A percentile compares a stretch with the other conserved stretches of the same genome.
Evolutionary conservation across 2,797 vertebrate species (phyloP).

Genomic region (Alcedo atthis): DNA sequence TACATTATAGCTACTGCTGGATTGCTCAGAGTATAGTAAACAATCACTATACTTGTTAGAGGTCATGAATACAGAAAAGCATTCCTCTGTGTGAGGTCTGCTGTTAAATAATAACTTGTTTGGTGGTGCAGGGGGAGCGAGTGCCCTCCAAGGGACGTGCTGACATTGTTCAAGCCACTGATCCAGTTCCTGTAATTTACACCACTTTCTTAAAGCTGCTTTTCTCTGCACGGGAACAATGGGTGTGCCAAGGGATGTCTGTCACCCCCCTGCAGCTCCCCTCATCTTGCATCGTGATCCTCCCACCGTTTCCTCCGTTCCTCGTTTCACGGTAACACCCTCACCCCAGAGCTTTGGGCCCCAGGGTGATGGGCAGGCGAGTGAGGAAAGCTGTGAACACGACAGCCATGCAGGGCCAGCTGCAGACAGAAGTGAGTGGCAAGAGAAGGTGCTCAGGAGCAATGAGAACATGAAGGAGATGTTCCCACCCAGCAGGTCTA

Average conservation of each 20-base stretch:
- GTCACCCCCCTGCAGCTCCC: not conserved
- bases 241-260: not conserved
- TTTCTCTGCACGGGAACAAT: not conserved
- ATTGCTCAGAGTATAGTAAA: conserved; percentile 62
- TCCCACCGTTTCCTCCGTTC: rapidly evolving
- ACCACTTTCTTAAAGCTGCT: not conserved
- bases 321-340: rapidly evolving
- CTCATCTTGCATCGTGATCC: rapidly evolving
- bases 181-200: conserved; percentile 30
- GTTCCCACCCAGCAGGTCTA: not conserved
- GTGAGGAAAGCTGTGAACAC: not conserved
- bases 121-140: not conserved
- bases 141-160: conserved; percentile 16
- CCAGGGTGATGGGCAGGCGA: not conserved
- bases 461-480: not conserved
- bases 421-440: not conserved
- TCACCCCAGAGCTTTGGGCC: not conserved
- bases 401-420: not conserved
- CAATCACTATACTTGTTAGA: conserved; percentile 61
- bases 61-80: conserved; percentile 58
- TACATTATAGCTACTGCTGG: conserved; percentile 63
- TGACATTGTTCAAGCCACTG: conserved; percentile 47
- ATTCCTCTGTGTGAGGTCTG: conserved; percentile 61
- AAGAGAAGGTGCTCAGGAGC: not conserved
- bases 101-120: conserved; percentile 66